These are phyloP conservation scores for Zaprionus capensis DNA, from an alignment of 1,140 invertebrate species.

Conservation along the genomic window DNA sequence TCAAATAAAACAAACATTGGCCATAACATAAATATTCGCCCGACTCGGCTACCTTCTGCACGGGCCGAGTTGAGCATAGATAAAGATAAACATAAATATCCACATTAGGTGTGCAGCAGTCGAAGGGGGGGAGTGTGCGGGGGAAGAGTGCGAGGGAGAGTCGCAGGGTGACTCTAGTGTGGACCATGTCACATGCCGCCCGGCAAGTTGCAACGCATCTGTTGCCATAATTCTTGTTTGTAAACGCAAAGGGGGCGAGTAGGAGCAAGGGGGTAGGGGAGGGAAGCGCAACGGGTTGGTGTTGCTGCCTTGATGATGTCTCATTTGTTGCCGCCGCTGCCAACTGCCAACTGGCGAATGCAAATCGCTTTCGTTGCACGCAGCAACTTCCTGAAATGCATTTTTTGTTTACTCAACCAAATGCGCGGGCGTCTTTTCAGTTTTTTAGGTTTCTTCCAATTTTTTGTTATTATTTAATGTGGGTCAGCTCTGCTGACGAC, in stretches of 20 bases:
- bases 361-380: constrained; percentile 63
- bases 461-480: constrained; percentile 45
- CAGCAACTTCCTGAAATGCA: constrained; percentile 49
- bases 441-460: neutral
- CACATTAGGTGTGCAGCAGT: constrained; percentile 44
- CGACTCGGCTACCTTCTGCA: constrained; percentile 47
- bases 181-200: constrained; percentile 26
- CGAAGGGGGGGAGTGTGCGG: constrained; percentile 12
- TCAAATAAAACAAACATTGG: constrained; percentile 79
- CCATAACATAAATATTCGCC: constrained; percentile 73
- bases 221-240: constrained; percentile 75
- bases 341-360: constrained; percentile 47
- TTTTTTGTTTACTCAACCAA: constrained; percentile 28
- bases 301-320: constrained; percentile 63
- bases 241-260: constrained; percentile 26
- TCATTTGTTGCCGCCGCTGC: constrained; percentile 62
- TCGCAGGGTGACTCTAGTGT: constrained; percentile 6
- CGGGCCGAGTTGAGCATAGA: constrained; percentile 10
- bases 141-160: neutral
- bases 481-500: constrained; percentile 50
- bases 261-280: constrained; percentile 23
- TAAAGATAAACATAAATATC: constrained; percentile 73
- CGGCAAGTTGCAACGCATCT: constrained; percentile 62
- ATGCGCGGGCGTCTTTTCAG: constrained; percentile 24
- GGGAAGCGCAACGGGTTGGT: constrained; percentile 30